Evolutionary conservation across 2,797 vertebrate genomes (phyloP), one percentile per base, ranked within the genome.

Genomic region (Syngnathus acus): DNA sequence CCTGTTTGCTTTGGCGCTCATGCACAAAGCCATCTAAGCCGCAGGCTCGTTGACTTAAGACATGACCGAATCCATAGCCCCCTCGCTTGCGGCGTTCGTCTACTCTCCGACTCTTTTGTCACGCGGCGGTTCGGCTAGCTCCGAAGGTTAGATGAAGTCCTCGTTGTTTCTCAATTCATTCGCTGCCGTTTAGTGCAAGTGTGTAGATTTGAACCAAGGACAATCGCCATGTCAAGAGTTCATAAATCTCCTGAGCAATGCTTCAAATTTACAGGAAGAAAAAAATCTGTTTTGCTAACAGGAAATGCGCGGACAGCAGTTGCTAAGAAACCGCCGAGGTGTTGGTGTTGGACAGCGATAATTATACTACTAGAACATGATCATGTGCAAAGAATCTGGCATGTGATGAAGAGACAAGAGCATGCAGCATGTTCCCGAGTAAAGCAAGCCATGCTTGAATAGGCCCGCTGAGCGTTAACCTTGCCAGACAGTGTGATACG

Each of bases 271-370:
- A 73, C 60, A 66, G 16, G 40, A 5, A 9, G 4, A 9, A 9
- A 45, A 69, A 71, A 73, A 80, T 65, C 67, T 75, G 74, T 73
- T 78, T 65, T 75, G 67, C 74, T 78, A 65, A 75, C 66, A 71
- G 68, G 70, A 72, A 76, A 68, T 70, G 67, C 67, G 73, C 68
- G n/a, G 58, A 74, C 77, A 75, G 74, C 81, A 87, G 91, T 91
- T 92, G 89, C 90, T 92, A 89, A 91, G 89, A 81, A 86, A 91
- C 89, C 75, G 78, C 71, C 72, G 80, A 85, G 73, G 80, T 81
- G 78, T 76, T 67, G 40, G 70, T 76, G 77, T 84, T 60, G 76
- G 84, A 85, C 84, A 78, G 81, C 85, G 75, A 83, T 89, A 88
- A 90, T 88, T 88, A 86, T 82, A 84, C 77, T 57, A 78, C 72